phyloP scores from a whole-genome alignment of 2,888 invertebrate species.

The Platypus cylindrus region DNA sequence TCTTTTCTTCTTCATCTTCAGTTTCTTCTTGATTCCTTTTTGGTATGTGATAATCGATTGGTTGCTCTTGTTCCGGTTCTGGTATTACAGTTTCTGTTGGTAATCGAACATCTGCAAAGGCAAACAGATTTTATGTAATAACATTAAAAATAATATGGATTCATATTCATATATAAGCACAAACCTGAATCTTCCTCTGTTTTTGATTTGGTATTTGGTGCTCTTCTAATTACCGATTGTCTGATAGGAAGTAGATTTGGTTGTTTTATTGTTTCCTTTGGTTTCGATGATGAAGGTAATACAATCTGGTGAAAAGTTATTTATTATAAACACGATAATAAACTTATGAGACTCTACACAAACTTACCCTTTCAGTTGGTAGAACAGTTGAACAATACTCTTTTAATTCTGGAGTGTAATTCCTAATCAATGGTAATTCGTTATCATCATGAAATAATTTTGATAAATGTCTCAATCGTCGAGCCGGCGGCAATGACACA shows the following conservation, averaged over 20 bases:
- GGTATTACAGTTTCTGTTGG: constrained; percentile 14
- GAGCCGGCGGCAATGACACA: no score
- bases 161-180: not conserved
- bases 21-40: constrained; percentile 59
- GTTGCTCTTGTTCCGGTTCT: constrained; percentile 49
- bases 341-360: constrained; percentile 29
- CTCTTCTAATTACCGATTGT: constrained; percentile 30
- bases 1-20: constrained; percentile 56
- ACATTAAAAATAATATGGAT: not conserved
- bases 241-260: constrained; percentile 30
- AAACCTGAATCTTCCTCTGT: constrained; percentile 27
- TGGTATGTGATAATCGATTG: constrained; percentile 79
- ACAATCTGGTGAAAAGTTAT: constrained; percentile 37
- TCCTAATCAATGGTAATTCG: no score
- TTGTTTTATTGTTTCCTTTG: constrained; percentile 37
- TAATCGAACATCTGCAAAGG: constrained; percentile 6
- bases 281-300: constrained; percentile 46
- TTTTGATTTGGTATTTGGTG: constrained; percentile 48
- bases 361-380: constrained; percentile 18
- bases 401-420: constrained; percentile 74
- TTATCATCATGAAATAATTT: no score
- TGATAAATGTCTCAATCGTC: no score
- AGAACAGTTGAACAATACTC: constrained; percentile 56
- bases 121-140: not conserved
- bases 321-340: not conserved